Conservation (phyloP, 2,888 invertebrate species). For the Rosalia funebris region DNA sequence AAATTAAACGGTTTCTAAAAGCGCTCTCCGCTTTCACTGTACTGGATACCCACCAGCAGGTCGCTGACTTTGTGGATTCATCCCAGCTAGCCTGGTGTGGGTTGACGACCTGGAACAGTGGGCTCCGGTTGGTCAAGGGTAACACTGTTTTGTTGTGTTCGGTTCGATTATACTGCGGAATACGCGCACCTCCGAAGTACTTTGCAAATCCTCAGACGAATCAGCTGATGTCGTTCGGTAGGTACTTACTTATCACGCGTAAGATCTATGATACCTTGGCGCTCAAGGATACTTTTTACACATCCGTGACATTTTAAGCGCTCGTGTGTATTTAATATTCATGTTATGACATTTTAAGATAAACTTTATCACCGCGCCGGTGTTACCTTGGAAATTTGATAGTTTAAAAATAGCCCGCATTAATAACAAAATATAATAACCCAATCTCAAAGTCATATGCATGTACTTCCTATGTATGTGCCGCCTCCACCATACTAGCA, state of each 20-base stretch:
- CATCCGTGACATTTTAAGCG: constrained; percentile 3
- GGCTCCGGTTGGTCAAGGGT: constrained; percentile 56
- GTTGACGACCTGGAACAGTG: constrained; percentile 58
- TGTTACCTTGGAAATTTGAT: constrained; percentile 5
- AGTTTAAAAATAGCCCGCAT: constrained; percentile 4
- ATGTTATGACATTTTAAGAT: constrained; percentile 17
- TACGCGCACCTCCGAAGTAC: background rate
- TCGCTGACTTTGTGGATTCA: constrained; percentile 54
- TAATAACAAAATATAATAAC: too few relatives aligned
- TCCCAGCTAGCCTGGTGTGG: constrained; percentile 50
- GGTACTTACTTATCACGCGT: constrained; percentile 7
- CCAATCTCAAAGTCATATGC: too few relatives aligned
- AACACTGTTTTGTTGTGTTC: constrained; percentile 54
- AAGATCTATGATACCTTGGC: constrained; percentile 2
- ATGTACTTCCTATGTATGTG: background rate
- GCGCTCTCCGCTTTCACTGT: constrained; percentile 48
- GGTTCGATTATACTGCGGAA: constrained; percentile 12
- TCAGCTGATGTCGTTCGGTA: constrained; percentile 7
- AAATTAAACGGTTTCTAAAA: constrained; percentile 30
- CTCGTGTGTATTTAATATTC: constrained; percentile 17
- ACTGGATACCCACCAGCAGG: constrained; percentile 42
- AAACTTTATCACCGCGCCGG: constrained; percentile 1
- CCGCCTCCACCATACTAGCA: too few relatives aligned
- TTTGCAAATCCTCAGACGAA: constrained; percentile 5
- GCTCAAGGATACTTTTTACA: constrained; percentile 14